These are phyloP conservation scores for Arizona elegans DNA, from an alignment of 2,113 vertebrate species.

Conservation along the genomic window DNA sequence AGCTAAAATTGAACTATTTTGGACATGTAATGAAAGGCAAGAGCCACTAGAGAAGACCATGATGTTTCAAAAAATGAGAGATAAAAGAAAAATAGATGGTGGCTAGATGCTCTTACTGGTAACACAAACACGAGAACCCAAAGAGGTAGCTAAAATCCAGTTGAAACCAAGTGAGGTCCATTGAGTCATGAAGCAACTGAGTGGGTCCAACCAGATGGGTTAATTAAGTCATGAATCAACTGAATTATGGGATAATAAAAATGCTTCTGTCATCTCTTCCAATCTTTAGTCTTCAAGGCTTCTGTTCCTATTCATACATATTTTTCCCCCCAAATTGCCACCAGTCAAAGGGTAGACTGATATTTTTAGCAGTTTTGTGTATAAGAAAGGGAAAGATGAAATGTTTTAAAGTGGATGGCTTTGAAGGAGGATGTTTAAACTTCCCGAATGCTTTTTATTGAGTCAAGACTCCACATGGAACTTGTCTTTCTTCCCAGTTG, in stretches of 20 bases:
- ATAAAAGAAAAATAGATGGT: not conserved
- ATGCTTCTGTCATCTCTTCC: not conserved
- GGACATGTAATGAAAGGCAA: not conserved
- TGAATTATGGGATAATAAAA: not conserved
- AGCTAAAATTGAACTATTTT: not conserved
- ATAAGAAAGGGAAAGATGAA: not conserved
- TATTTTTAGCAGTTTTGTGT: not conserved
- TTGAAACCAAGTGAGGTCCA: not conserved
- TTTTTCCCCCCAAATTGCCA: not conserved
- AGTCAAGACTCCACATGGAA: not conserved
- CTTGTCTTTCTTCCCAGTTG: not conserved
- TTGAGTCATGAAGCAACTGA: not conserved
- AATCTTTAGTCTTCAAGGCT: not conserved
- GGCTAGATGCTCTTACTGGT: not conserved
- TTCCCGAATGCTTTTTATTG: not conserved
- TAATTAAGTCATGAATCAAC: not conserved
- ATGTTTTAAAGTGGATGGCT: not conserved
- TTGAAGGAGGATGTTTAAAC: not conserved
- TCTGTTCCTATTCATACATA: not conserved
- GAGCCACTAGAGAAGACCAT: not conserved
- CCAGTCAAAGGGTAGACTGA: not conserved
- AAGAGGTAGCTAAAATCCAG: not conserved
- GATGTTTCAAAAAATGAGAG: not conserved
- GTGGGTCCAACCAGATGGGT: not conserved
- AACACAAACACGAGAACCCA: not conserved